Evolutionary conservation across 1,140 invertebrate genomes (phyloP), one percentile per base, ranked within the genome.

Genomic region (Drosophila suzukii): DNA sequence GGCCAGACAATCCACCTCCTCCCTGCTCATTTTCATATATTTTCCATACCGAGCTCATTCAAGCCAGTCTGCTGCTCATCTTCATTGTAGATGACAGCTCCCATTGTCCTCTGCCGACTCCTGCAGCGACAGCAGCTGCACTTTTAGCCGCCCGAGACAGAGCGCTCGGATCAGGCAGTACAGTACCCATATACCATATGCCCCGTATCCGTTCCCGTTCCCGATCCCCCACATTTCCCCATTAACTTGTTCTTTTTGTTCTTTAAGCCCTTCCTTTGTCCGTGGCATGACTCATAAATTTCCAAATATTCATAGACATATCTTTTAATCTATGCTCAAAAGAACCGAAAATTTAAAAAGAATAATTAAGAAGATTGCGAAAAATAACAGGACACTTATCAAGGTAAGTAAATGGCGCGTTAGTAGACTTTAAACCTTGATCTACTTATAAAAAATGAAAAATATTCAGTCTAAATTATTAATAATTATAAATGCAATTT

Each of bases 61-160:
- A 54, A 66, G 65, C 58, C 68, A 58, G 68, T 53, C 58, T 53
- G 50, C 68, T 49, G 72, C 58, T 63, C 72, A 74, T 62, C 71
- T 75, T 75, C 72, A 75, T 75, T 75, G 71, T 75, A 41, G 59
- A 63, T 75, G 72, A 75, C 72, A 75, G 68, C 58, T 49, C 38
- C 59, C 56, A 75, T 75, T 75, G 71, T 75, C 50, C 70, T 73
- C 41, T 41, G 51, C 65, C 53, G 63, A 51, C 70, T 73, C 55
- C 70, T 61, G 70, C 49, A 34, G 39, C 67, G 67, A 50, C 67
- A 58, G 44, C 67, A 70, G 67, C 65, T 67, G 65, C 63, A 65
- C 60, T 53, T 68, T 54, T 66, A 53, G 65, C 49, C 49, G 56
- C 39, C 57, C 34, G 47, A 36, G 47, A 51, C n/a, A 46, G 49